Base-by-base conservation (phyloP, 2,113 vertebrate genomes). In the Lepus europaeus region DNA sequence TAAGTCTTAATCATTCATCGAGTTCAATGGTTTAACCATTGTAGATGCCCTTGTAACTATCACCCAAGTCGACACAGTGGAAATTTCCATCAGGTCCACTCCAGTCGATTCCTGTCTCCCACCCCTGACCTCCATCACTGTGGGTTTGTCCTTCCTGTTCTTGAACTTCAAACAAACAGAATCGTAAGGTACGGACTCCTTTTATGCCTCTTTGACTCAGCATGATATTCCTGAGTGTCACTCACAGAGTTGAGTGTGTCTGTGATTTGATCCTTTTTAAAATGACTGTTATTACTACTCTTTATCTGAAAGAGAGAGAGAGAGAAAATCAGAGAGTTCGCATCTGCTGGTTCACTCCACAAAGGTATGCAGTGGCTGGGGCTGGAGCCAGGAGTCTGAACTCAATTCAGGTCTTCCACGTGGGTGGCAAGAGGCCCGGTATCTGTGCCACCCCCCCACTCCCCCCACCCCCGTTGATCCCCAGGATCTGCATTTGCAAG, bases 181-280 rank as follows among this genome's bases (percentile, higher is more conserved):
- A 27, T 66, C 33, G 17, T n/a, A 66, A 6, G 16, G 31, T n/a
- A 20, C 17, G 20, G 59, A 23, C 33, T 66, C 53, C 11, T 66
- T 69, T 27, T 3, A 36, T 27, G 29, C 72, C 22, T 87, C 23
- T 72, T 53, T 49, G 16, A 20, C 33, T 72, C 66, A 49, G 31
- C n/a, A 19, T 25, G 5, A 39, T 27, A 31, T 20, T 72, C 79
- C 66, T 68, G 73, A 36, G 51, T 68, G 8, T 25, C 90, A 14
- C 6, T 7, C 6, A 1, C 5, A 11, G 33, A 1, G 25, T 33
- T 33, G 14, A 2, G 9, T 39, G 27, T 29, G 20, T 56, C 53
- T 53, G 45, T 61, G 6, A 20, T 27, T 36, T 9, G 51, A 63
- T 5, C 22, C 22, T 72, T 4, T 31, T 3, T 3, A 27, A 13